A percentile compares a stretch with the other conserved stretches of the same genome.
Conservation (phyloP, 2,888 invertebrate species). For the Frankliniella fusca region DNA sequence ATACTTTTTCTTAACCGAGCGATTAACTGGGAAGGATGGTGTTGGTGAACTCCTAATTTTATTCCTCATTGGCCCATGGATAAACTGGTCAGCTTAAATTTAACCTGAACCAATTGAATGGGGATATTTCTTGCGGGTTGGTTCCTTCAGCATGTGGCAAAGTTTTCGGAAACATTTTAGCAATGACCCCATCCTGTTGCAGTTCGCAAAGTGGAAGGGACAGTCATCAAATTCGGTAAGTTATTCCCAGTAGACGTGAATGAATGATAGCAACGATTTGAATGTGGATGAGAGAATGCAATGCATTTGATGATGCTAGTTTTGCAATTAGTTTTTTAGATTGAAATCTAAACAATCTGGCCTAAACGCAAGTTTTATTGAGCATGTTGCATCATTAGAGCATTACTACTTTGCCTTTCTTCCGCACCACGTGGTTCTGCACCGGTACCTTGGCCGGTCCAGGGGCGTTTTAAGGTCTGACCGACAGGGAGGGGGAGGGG, state of each 20-base stretch:
- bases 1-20: no score
- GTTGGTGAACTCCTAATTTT: not conserved
- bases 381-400: no score
- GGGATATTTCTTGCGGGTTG: not conserved
- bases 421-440: no score
- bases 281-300: not conserved
- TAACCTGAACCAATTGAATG: not conserved
- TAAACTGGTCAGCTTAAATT: no score
- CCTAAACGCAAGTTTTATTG: no score
- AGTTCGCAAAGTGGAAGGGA: constrained; percentile 26
- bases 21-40: not conserved
- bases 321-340: not conserved
- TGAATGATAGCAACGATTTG: not conserved
- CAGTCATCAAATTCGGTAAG: constrained; percentile 15
- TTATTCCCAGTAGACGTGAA: not conserved
- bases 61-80: no score
- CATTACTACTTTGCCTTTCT: no score
- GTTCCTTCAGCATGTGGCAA: not conserved
- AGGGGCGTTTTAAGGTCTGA: no score
- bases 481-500: no score
- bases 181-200: constrained; percentile 12
- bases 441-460: no score
- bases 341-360: no score
- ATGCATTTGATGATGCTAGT: not conserved
- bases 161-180: not conserved